Evolutionary conservation across 2,113 vertebrate genomes (phyloP).

Genomic region (Chiloscyllium plagiosum): DNA sequence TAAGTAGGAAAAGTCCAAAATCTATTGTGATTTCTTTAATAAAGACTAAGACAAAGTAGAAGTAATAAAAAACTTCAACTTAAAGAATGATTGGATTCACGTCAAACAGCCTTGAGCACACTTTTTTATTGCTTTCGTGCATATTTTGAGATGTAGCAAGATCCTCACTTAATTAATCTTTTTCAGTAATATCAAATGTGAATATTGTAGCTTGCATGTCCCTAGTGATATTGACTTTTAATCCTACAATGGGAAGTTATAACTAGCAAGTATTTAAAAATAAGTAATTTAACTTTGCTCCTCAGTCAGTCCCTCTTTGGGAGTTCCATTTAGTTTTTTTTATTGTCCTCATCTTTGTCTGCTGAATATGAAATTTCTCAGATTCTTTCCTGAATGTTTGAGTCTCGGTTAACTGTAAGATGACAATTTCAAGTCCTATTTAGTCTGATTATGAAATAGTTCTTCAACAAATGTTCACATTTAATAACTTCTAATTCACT

Average conservation of each 20-base stretch:
- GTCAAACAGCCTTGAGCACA: not conserved
- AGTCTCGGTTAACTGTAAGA: constrained; percentile 5
- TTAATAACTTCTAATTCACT: not conserved
- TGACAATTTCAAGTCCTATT: not conserved
- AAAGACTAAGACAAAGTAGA: not conserved
- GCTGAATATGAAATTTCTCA: not conserved
- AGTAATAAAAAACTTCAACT: constrained; percentile 7
- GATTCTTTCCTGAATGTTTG: not conserved
- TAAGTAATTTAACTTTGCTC: not conserved
- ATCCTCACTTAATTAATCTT: not conserved
- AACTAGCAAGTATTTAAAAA: not conserved
- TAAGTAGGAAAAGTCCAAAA: not conserved
- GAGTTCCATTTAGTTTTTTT: not conserved
- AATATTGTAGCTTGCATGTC: not conserved
- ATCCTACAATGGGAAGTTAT: not conserved
- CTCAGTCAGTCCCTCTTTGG: no score
- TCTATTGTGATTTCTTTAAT: not conserved
- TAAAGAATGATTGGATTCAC: not conserved
- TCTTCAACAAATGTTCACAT: not conserved
- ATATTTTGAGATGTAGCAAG: not conserved
- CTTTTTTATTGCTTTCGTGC: not conserved
- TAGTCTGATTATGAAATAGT: not conserved
- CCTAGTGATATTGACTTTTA: not conserved
- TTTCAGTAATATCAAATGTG: not conserved
- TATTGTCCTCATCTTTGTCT: not conserved